These are phyloP conservation scores for Prolemur simus DNA, from an alignment of 2,113 vertebrate genomes.

Conservation along the genomic window DNA sequence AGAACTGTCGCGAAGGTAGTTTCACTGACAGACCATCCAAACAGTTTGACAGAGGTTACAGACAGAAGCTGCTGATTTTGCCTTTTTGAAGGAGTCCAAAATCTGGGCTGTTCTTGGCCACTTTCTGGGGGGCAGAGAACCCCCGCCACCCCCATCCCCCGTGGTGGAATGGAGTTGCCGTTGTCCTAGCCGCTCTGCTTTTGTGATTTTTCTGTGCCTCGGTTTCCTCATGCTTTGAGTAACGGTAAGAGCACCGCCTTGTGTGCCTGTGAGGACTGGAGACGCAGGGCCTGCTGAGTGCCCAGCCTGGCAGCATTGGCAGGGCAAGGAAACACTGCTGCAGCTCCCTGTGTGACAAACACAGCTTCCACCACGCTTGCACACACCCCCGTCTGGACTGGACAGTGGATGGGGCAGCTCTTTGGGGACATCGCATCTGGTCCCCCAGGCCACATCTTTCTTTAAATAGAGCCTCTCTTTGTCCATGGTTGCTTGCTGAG, in stretches of 20 bases:
- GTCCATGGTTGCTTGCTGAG: background rate
- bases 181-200: background rate
- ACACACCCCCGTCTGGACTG: background rate
- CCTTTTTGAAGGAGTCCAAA: background rate
- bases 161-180: background rate
- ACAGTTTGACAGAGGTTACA: background rate
- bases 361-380: background rate
- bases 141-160: background rate
- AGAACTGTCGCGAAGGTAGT: background rate
- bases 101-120: background rate
- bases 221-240: background rate
- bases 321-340: background rate
- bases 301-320: no score
- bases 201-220: background rate
- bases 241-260: background rate
- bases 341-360: background rate
- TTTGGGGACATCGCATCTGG: background rate
- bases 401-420: rapidly evolving
- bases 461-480: background rate
- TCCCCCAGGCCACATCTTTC: background rate
- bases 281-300: no score
- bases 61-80: background rate
- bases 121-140: background rate
- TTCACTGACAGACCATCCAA: background rate
- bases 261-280: background rate